These are phyloP conservation scores for Cyprinus carpio DNA, from an alignment of 2,113 vertebrate genomes.

Conservation along the genomic window DNA sequence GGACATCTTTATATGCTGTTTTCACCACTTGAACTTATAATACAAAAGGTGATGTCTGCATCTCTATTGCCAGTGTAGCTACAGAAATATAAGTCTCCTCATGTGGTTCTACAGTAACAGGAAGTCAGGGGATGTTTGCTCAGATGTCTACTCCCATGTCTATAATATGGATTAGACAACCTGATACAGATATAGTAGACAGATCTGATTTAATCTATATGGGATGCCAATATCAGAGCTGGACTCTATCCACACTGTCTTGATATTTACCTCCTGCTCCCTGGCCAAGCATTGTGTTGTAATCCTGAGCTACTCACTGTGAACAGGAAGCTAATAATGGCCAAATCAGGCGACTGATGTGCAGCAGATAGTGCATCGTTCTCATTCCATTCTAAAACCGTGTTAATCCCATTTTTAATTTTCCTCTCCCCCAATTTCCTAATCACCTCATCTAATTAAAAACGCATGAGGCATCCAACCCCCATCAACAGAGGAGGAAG, in stretches of 20 bases:
- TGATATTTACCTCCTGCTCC: constrained; percentile 32
- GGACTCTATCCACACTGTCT: background rate
- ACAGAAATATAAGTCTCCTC: background rate
- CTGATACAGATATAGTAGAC: background rate
- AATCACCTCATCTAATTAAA: constrained; percentile 70
- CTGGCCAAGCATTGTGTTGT: constrained; percentile 14
- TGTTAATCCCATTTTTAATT: constrained; percentile 71
- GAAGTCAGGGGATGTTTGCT: background rate
- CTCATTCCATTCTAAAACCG: constrained; percentile 53
- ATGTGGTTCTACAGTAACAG: background rate
- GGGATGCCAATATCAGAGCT: constrained; percentile 8
- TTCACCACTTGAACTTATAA: background rate
- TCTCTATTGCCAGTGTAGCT: background rate
- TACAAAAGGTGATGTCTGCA: constrained; percentile 8
- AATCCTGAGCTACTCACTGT: constrained; percentile 30
- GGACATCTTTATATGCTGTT: background rate
- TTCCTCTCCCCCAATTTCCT: constrained; percentile 55
- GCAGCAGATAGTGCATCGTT: constrained; percentile 53
- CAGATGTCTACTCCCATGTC: background rate
- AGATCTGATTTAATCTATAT: constrained; percentile 7
- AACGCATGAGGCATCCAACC: constrained; percentile 42
- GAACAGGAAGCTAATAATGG: constrained; percentile 68
- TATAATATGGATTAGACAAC: background rate
- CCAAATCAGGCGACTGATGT: constrained; percentile 65
- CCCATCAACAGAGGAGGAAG: constrained; percentile 6